Evolutionary conservation across 2,888 invertebrate species (phyloP).

Genomic region (Syritta pipiens): DNA sequence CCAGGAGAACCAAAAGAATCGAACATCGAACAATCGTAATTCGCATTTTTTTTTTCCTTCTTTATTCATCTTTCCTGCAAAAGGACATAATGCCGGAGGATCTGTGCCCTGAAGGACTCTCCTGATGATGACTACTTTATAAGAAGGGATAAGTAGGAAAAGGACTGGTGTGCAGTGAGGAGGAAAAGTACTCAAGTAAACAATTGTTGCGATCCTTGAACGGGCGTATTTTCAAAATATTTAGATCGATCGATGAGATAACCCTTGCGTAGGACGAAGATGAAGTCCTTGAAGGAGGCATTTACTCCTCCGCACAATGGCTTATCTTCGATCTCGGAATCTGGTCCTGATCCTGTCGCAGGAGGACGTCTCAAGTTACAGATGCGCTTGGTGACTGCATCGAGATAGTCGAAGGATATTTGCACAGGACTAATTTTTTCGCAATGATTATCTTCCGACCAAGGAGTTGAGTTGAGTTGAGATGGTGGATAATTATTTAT

Average conservation of each 20-base stretch:
- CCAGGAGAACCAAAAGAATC: conserved; percentile 26
- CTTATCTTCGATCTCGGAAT: no score
- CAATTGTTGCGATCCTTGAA: conserved; percentile 51
- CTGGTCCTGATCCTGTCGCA: conserved; percentile 30
- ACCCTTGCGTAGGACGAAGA: conserved; percentile 60
- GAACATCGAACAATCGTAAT: conserved; percentile 49
- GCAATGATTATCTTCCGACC: conserved; percentile 47
- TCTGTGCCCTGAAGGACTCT: conserved; percentile 59
- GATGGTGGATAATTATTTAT: conserved; percentile 55
- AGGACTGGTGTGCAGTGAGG: conserved; percentile 46
- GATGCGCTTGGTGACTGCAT: conserved; percentile 1
- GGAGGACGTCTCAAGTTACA: conserved; percentile 58
- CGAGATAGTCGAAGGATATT: conserved; percentile 26
- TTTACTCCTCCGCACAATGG: conserved; percentile 40
- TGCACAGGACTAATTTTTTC: conserved; percentile 53
- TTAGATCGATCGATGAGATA: conserved; percentile 70
- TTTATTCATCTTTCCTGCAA: conserved; percentile 14
- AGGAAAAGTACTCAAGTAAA: conserved; percentile 26
- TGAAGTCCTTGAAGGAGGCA: no score
- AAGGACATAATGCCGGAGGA: conserved; percentile 56
- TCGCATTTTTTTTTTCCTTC: no score
- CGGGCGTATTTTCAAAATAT: conserved; percentile 70
- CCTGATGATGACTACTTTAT: conserved; percentile 51
- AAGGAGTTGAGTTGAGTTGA: background rate
- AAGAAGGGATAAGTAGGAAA: conserved; percentile 63